Percentiles rank a stretch among this genome's conserved stretches.
phyloP scores from a whole-genome alignment of 2,113 vertebrate genomes.

The Ictidomys tridecemlineatus region DNA sequence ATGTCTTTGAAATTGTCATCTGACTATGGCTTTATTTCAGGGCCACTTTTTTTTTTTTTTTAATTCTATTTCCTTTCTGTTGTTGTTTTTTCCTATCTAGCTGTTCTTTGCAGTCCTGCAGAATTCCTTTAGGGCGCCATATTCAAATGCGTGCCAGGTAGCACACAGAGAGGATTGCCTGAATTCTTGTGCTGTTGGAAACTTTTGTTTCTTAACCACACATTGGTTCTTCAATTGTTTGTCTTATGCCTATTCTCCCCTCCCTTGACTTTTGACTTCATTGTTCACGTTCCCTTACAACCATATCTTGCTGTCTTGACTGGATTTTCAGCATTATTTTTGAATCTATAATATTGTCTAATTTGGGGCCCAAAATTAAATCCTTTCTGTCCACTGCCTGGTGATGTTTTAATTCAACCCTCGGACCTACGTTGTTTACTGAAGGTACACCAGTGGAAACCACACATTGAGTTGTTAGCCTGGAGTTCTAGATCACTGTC shows the following conservation, averaged over 20 bases:
- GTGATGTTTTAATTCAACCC: neutral
- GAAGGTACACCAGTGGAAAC: neutral
- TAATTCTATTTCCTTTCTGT: neutral
- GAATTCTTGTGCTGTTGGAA: neutral
- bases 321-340: slow-evolving; percentile 39
- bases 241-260: neutral
- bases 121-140: neutral
- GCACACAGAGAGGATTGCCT: neutral
- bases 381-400: neutral
- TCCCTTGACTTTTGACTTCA: neutral
- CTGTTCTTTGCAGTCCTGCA: neutral
- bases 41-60: neutral
- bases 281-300: neutral
- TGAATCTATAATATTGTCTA: neutral
- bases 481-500: neutral
- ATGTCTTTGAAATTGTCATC: neutral
- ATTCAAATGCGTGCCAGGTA: neutral
- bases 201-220: neutral
- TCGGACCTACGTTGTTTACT: neutral
- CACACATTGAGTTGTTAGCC: neutral
- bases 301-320: neutral
- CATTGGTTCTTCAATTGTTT: neutral
- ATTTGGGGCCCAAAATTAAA: neutral
- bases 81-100: neutral
- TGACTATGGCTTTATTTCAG: neutral